Percentiles rank a stretch among this genome's conserved stretches.
Evolutionary conservation across 2,113 vertebrate genomes (phyloP).

Genomic region (Megaceryle torquata): DNA sequence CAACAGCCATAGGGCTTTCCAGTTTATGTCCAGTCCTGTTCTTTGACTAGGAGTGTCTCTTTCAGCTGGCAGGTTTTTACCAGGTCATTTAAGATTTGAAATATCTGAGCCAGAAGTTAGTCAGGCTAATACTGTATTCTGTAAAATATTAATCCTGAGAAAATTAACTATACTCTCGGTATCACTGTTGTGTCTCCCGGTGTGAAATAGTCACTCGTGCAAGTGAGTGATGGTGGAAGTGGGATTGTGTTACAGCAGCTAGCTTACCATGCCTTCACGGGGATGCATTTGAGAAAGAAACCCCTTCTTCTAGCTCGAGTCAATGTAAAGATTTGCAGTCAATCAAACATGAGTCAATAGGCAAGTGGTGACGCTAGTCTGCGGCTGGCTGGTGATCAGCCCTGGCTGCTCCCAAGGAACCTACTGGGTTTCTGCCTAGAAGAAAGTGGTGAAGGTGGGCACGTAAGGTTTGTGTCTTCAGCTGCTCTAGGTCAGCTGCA

Average conservation of each 20-base stretch:
- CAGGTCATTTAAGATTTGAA: not conserved
- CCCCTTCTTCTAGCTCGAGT: not conserved
- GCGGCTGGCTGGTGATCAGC: accelerated
- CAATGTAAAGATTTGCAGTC: not conserved
- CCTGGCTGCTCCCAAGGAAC: not conserved
- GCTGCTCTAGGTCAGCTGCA: not conserved
- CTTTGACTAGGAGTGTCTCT: not conserved
- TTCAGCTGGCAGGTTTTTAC: not conserved
- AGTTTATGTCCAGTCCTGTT: not conserved
- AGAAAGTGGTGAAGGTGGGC: not conserved
- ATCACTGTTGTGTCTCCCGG: not conserved
- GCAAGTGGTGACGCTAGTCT: not conserved
- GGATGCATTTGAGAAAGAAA: not conserved
- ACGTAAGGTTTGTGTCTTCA: not conserved
- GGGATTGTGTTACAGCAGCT: not conserved
- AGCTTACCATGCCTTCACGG: not conserved
- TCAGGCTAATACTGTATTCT: not conserved
- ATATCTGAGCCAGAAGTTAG: not conserved
- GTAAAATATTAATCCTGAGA: not conserved
- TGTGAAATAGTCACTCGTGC: not conserved
- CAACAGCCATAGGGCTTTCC: not conserved
- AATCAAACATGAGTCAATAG: not conserved
- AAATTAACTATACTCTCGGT: not conserved
- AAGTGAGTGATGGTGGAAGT: not conserved
- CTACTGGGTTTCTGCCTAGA: not conserved